Percentiles rank a stretch among this genome's conserved stretches.
Conservation (phyloP, 2,888 invertebrate species). For the Parnassius smintheus region DNA sequence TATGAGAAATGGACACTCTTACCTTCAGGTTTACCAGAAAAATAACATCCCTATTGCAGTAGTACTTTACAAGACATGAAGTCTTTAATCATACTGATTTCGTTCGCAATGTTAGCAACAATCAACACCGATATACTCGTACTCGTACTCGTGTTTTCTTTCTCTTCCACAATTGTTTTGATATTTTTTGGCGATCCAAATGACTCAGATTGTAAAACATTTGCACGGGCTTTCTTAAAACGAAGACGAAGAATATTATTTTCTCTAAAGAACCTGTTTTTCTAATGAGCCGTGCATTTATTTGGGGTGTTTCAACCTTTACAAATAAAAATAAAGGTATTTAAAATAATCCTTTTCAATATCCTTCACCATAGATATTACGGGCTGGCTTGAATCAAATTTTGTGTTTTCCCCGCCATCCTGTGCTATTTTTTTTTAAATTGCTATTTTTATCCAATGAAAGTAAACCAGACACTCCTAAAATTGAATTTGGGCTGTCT, state of each 20-base stretch:
- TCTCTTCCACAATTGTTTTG: conserved; percentile 59
- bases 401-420: conserved; percentile 33
- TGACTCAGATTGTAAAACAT: conserved; percentile 40
- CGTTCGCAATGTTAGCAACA: no score
- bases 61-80: no score
- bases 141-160: no score
- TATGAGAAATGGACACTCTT: no score
- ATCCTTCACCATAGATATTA: conserved; percentile 40
- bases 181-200: conserved; percentile 42
- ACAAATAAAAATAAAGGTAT: conserved; percentile 34
- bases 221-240: conserved; percentile 63
- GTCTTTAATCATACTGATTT: no score
- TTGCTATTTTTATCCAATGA: conserved; percentile 51
- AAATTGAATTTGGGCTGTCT: conserved; percentile 43
- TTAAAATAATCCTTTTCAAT: conserved; percentile 34
- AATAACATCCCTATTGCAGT: no score
- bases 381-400: conserved; percentile 41
- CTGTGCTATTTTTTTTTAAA: conserved; percentile 43
- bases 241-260: conserved; percentile 69
- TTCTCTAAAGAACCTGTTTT: conserved; percentile 70
- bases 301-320: conserved; percentile 59
- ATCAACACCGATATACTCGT: no score
- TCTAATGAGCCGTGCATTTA: conserved; percentile 43
- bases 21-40: no score
- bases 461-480: conserved; percentile 66